Percentiles rank a stretch among this genome's conserved stretches.
These are phyloP conservation scores for Metalampra italica DNA, from an alignment of 2,888 invertebrate genomes.

Conservation along the genomic window DNA sequence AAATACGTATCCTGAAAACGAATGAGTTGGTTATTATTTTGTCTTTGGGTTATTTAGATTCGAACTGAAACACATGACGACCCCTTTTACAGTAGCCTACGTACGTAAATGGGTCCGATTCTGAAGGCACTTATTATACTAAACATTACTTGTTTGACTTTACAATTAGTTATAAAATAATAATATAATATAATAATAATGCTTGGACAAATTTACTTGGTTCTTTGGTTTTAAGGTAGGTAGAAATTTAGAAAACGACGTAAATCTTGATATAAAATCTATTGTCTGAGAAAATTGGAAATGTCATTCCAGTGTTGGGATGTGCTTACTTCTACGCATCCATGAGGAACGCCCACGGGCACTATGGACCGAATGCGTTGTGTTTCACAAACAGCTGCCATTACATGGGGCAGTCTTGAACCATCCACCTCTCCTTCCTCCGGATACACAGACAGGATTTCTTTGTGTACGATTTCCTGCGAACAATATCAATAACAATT, in stretches of 20 bases:
- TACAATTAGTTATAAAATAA: too few species aligned
- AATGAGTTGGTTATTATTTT: neutral
- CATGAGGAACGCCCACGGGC: slow-evolving; percentile 92
- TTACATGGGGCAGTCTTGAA: slow-evolving; percentile 75
- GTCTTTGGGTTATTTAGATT: neutral
- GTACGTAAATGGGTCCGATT: too few species aligned
- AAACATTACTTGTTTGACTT: too few species aligned
- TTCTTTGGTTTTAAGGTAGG: too few species aligned
- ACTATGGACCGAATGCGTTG: slow-evolving; percentile 89
- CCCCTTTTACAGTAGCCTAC: too few species aligned
- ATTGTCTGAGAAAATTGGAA: too few species aligned
- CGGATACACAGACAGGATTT: slow-evolving; percentile 69
- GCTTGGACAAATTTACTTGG: too few species aligned
- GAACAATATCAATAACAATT: slow-evolving; percentile 20
- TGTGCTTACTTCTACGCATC: slow-evolving; percentile 61
- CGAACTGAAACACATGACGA: neutral
- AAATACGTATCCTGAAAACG: slow-evolving; percentile 73
- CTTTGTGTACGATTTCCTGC: slow-evolving; percentile 79
- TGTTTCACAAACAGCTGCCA: slow-evolving; percentile 88
- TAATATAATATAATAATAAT: too few species aligned
- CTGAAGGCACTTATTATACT: too few species aligned
- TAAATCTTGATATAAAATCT: too few species aligned
- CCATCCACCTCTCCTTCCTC: slow-evolving; percentile 79
- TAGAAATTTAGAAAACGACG: too few species aligned
- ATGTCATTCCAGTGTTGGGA: too few species aligned